Percentiles rank a stretch among this genome's conserved stretches.
These are phyloP conservation scores for Harpia harpyja DNA, from an alignment of 2,797 vertebrate species.

Conservation along the genomic window DNA sequence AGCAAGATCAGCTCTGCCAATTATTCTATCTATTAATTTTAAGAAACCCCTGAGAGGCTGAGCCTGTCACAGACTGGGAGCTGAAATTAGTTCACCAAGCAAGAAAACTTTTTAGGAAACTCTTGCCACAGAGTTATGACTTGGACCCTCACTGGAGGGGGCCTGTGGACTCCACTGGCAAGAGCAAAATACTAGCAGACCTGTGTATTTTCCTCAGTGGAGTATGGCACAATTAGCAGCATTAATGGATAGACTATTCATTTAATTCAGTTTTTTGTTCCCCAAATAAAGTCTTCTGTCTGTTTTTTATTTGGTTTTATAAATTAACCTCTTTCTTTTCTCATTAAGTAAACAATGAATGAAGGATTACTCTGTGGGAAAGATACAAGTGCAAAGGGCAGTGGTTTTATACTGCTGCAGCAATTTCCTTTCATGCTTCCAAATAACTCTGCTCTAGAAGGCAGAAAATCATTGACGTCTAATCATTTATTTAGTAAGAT, in stretches of 20 bases:
- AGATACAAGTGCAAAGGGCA: conserved; percentile 53
- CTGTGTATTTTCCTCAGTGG: not conserved
- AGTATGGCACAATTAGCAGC: not conserved
- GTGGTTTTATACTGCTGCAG: conserved; percentile 51
- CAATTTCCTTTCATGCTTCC: conserved; percentile 49
- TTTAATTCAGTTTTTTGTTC: conserved; percentile 50
- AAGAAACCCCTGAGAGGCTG: not conserved
- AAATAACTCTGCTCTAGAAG: conserved; percentile 50
- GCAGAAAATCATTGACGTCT: conserved; percentile 65
- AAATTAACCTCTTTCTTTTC: conserved; percentile 66
- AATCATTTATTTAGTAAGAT: conserved; percentile 63
- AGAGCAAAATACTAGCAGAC: not conserved
- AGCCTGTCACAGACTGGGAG: not conserved
- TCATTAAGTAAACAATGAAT: conserved; percentile 61
- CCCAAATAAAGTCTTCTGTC: conserved; percentile 53
- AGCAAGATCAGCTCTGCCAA: not conserved
- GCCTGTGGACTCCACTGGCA: not conserved
- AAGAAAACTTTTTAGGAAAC: not conserved
- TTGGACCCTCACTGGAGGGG: not conserved
- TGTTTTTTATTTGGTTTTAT: conserved; percentile 48
- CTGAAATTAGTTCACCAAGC: not conserved
- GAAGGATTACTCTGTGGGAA: conserved; percentile 53
- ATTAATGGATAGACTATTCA: conserved; percentile 17
- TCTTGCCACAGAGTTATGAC: not conserved
- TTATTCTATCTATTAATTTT: conserved; percentile 23